Conservation (phyloP, 1,140 invertebrate genomes). For the Leguminivora glycinivorella region DNA sequence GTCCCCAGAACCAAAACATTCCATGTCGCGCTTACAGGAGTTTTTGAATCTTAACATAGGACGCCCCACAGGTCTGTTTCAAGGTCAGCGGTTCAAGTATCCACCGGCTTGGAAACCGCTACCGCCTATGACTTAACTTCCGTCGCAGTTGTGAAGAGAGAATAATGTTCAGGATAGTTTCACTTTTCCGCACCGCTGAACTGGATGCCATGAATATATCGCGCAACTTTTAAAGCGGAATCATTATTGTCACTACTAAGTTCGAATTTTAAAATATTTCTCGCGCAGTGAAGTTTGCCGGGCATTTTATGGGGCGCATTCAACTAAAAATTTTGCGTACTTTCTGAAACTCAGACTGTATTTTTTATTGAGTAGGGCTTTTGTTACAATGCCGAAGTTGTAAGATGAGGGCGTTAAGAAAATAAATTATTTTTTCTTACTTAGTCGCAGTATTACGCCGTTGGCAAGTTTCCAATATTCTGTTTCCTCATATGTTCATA, state of each 20-base stretch:
- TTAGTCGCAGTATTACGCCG: neutral
- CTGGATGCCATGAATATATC: constrained; percentile 65
- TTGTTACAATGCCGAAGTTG: neutral
- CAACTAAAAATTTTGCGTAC: neutral
- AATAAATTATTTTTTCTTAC: neutral
- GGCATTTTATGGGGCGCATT: constrained; percentile 20
- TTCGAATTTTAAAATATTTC: constrained; percentile 22
- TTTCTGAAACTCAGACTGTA: neutral
- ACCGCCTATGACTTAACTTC: constrained; percentile 34
- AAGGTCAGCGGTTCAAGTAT: no score
- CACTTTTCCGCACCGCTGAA: constrained; percentile 73
- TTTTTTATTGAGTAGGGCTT: neutral
- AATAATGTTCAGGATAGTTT: constrained; percentile 67
- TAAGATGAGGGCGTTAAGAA: neutral
- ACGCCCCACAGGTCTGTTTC: no score
- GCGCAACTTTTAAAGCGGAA: constrained; percentile 68
- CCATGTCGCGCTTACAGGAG: no score
- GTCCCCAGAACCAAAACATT: no score
- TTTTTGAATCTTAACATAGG: no score
- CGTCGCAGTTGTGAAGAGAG: constrained; percentile 40
- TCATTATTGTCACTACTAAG: constrained; percentile 26
- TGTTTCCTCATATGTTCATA: neutral
- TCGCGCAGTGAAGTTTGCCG: neutral
- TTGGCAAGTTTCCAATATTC: neutral
- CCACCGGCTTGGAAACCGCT: constrained; percentile 36